These are phyloP conservation scores for Pocota personata DNA, from an alignment of 2,888 invertebrate genomes.

Conservation along the genomic window DNA sequence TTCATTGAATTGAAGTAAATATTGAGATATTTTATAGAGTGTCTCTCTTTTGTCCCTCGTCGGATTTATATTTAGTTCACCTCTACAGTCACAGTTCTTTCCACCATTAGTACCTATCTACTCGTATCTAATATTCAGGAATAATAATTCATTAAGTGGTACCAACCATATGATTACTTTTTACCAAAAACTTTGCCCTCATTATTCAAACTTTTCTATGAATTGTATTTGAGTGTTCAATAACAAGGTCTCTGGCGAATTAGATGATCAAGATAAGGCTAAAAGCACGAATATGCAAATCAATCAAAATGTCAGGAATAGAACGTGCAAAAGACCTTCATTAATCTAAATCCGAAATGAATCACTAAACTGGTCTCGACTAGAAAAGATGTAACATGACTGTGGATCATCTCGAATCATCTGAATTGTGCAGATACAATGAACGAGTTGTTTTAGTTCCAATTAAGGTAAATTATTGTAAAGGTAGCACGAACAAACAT, in stretches of 20 bases:
- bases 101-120: no score
- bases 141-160: no score
- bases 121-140: no score
- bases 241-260: neutral
- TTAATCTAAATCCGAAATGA: neutral
- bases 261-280: neutral
- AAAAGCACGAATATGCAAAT: slow-evolving; percentile 44
- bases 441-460: neutral
- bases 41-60: no score
- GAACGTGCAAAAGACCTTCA: slow-evolving; percentile 17
- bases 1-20: no score
- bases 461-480: neutral
- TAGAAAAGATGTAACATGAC: neutral
- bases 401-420: neutral
- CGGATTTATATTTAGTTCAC: no score
- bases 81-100: no score
- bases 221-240: neutral
- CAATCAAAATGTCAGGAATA: slow-evolving; percentile 28
- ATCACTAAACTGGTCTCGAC: neutral
- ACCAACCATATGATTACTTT: neutral
- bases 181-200: no score
- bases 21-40: no score
- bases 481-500: neutral
- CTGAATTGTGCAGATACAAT: neutral
- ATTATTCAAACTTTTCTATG: neutral